Evolutionary conservation across 2,113 vertebrate species (phyloP), one percentile per base, ranked within the genome.

Genomic region (Phaetusa simplex): DNA sequence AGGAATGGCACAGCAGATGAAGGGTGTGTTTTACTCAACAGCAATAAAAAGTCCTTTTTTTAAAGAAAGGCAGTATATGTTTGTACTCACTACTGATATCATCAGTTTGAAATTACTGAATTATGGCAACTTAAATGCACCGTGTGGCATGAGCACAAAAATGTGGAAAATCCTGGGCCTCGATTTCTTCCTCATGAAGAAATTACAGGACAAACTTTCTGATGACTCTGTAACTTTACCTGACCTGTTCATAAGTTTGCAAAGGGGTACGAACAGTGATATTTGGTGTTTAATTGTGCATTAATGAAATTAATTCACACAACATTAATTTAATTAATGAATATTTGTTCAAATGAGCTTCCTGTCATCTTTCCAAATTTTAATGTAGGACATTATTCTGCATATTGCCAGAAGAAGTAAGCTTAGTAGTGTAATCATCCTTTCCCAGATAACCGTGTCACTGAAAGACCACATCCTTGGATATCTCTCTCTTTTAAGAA

Each of bases 241-340:
- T 88, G 80, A 74, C 52, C 72, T 8, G 4, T 67, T 82, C 58
- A 5, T 62, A 84, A 67, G 26, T 52, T 65, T 86, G 52, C 52
- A 78, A 56, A 94, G 38, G 56, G 36, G 27, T 84, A 59, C 1
- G 2, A 62, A 90, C 26, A 74, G 32, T 56, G n/a, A 55, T 88
- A 88, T 56, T 47, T 66, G 40, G n/a, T 92, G 65, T 76, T 92
- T 85, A 82, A 95, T 65, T 86, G 40, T 84, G 58, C 72, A 74
- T 74, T 92, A 88, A 92, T 84, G 8, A 92, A 89, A 86, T 53
- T 62, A 84, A 88, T 78, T 84, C 76, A 86, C 61, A 93, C n/a
- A 36, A 47, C 55, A 65, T 93, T 94, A 91, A 82, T 93, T 94
- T 86, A 87, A 95, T 90, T 94, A 92, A 96, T 90, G 49, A 93